Base-by-base conservation (phyloP, 2,797 vertebrate genomes). In the Numenius phaeopus region DNA sequence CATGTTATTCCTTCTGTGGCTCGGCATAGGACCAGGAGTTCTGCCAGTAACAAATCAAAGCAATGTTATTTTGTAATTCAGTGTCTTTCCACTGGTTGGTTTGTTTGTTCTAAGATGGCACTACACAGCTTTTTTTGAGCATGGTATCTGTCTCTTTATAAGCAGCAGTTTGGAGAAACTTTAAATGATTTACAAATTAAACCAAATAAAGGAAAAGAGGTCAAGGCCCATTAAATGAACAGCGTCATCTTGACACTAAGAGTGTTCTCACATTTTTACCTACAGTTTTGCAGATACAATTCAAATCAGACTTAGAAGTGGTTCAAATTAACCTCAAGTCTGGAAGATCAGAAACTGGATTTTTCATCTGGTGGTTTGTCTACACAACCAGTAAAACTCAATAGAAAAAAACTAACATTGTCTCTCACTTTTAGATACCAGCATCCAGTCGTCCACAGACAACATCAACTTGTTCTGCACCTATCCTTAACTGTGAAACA, bases 401-500 rank as follows among this genome's bases (percentile, higher is more conserved):
- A 7, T 5, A 59, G 40, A 49, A 80, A 49, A 59, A 75, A 79
- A 59, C 20, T 4, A 66, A 5, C 7, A 10, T 69, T 84, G 13
- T 46, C n/a, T 82, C 39, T 29, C 76, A 8, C 46, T 83, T 94
- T 80, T 59, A 92, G 75, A 58, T 16, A 26, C 32, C 66, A 59
- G 30, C 76, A 39, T 79, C 75, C 76, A 69, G 65, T 47, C 27
- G 3, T 62, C 93, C 92, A n/a, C 66, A 67, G 65, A 97, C 94
- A 37, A 86, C 78, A 23, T 44, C 81, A 21, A 71, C 59, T 73
- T 89, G 47, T 61, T 87, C 83, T 34, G 80, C 50, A 4, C 95
- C 58, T 32, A 47, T 94, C 44, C 94, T 97, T 89, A 98, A 98
- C 83, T 97, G 96, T 3, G 95, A 98, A 89, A 80, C 87, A 39